Base-by-base conservation (phyloP, 2,888 invertebrate species). In the Aphidoletes aphidimyza region DNA sequence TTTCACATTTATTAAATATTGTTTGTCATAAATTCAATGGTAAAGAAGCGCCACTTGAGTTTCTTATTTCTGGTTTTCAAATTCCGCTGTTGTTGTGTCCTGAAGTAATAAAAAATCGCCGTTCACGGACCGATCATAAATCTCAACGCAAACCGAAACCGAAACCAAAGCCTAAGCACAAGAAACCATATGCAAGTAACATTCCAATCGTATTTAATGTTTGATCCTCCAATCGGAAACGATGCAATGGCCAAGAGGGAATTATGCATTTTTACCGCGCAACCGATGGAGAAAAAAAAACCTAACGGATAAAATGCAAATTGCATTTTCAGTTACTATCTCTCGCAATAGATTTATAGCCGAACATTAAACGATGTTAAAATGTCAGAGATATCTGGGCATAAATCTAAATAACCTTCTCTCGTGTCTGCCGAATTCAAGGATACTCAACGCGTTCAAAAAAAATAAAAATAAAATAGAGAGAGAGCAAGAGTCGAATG, bases 251-350 rank as follows among this genome's bases (percentile, higher is more conserved):
- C 11, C 37, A 22, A 81, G n/a, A 8, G 37, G 36, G n/a, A 14
- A 69, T n/a, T n/a, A n/a, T 69, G 69, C 69, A 69, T 69, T 69
- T n/a, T 69, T 2, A 11, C 11, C 69, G 30, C 30, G 69, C 69
- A 17, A 69, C 11, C 69, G 30, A 69, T 14, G 30, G 69, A 5
- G 5, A 39, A 39, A 39, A 47, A 47, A 2, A 11, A 81, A n/a
- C n/a, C n/a, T n/a, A n/a, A n/a, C n/a, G n/a, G n/a, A n/a, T n/a
- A 81, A 81, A 81, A 81, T 81, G 81, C 81, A 81, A 81, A 37
- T 69, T 81, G 81, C 81, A 81, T 81, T 78, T n/a, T n/a, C n/a
- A n/a, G 37, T 8, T 19, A 37, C 81, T 81, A 81, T 37, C 81
- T 81, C 5, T n/a, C 22, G 19, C 81, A 81, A 36, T 37, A 37